A percentile compares a stretch with the other conserved stretches of the same genome.
These are phyloP conservation scores for Emys orbicularis DNA, from an alignment of 2,797 vertebrate species.

Conservation along the genomic window DNA sequence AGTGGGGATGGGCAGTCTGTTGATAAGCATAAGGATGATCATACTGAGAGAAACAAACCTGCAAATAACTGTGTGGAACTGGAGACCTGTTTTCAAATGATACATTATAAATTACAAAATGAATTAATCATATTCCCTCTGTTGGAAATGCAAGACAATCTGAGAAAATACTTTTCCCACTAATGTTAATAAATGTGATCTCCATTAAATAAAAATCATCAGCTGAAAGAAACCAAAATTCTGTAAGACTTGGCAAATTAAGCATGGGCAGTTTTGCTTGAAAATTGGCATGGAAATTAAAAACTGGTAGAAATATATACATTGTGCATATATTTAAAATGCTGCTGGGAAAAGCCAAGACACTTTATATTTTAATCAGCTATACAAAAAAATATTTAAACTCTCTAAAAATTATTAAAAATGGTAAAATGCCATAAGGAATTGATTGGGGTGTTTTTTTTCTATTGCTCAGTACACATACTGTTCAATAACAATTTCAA, in stretches of 20 bases:
- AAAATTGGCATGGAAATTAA: conserved; percentile 43
- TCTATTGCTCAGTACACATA: not conserved
- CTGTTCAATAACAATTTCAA: not conserved
- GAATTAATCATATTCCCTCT: conserved; percentile 61
- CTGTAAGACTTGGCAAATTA: conserved; percentile 26
- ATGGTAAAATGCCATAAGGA: conserved; percentile 7
- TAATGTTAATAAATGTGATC: conserved; percentile 49
- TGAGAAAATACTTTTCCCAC: conserved; percentile 53
- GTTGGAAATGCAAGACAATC: conserved; percentile 27
- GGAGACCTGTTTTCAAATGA: conserved; percentile 49
- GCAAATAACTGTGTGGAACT: conserved; percentile 34
- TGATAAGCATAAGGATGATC: conserved; percentile 30
- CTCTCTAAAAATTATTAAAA: not conserved
- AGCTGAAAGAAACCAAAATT: conserved; percentile 35
- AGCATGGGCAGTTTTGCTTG: conserved; percentile 18
- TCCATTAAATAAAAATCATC: conserved; percentile 54
- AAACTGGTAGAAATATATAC: conserved; percentile 17
- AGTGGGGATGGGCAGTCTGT: conserved; percentile 29
- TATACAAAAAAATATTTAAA: conserved; percentile 37
- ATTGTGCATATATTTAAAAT: conserved; percentile 9
- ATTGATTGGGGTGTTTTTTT: not conserved
- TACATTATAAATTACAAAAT: conserved; percentile 57
- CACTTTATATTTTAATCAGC: conserved; percentile 9
- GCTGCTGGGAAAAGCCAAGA: conserved; percentile 22
- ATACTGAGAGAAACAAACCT: conserved; percentile 67